Evolutionary conservation across 2,888 invertebrate species (phyloP).

Genomic region (Drepanosiphum platanoidis): DNA sequence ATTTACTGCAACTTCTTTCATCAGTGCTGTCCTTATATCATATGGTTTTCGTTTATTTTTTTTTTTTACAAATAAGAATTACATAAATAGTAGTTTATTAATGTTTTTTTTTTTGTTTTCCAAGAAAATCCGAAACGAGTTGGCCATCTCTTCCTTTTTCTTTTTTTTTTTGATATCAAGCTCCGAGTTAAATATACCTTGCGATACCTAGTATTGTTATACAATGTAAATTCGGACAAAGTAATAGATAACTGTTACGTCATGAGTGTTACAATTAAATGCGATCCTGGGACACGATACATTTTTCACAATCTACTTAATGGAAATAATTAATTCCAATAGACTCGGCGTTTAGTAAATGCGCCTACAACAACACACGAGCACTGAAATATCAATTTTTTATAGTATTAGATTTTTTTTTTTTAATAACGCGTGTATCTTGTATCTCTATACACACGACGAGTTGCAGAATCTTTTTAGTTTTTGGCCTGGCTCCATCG

Average conservation of each 20-base stretch:
- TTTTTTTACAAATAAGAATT: not conserved
- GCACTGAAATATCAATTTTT: not conserved
- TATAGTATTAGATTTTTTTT: not conserved
- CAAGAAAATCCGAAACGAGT: not conserved
- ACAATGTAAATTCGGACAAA: not conserved
- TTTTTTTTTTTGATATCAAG: not conserved
- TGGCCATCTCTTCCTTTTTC: not conserved
- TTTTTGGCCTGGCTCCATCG: slow-evolving; percentile 22
- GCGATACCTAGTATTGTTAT: no score
- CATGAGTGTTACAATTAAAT: not conserved
- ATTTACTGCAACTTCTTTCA: not conserved
- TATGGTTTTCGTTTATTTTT: not conserved
- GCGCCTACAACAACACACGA: not conserved
- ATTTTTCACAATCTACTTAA: not conserved
- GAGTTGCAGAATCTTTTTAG: not conserved
- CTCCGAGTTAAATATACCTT: not conserved
- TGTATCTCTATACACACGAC: not conserved
- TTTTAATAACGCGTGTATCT: not conserved
- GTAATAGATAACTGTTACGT: not conserved
- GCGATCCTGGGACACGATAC: not conserved
- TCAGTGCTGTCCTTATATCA: not conserved
- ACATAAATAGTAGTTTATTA: not conserved
- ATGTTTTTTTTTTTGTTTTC: not conserved
- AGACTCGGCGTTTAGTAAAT: not conserved
- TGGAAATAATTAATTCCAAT: no score